Evolutionary conservation across 2,797 vertebrate genomes (phyloP).

Genomic region (Coranthus polyacanthus): DNA sequence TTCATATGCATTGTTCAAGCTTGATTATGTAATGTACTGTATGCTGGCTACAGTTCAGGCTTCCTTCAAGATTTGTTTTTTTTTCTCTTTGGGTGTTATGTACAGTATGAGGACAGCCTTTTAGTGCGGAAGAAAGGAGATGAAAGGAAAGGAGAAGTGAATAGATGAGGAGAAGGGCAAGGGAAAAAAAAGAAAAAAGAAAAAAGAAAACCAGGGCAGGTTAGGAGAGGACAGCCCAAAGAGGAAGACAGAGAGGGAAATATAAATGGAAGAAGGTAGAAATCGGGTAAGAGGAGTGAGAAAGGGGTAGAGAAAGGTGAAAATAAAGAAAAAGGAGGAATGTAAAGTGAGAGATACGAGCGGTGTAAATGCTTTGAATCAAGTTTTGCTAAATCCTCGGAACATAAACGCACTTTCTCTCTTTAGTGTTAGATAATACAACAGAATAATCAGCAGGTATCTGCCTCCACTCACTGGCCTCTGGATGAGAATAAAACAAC

Average conservation of each 20-base stretch:
- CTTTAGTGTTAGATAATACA: slow-evolving; percentile 74
- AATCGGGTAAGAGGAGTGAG: too few relatives aligned
- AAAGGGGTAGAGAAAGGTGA: not conserved
- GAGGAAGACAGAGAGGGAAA: not conserved
- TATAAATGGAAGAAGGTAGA: not conserved
- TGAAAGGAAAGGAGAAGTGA: slow-evolving; percentile 1
- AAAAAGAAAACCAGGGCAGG: not conserved
- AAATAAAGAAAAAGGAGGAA: not conserved
- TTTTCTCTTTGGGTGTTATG: slow-evolving; percentile 19
- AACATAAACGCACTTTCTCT: slow-evolving; percentile 57
- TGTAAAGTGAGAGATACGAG: not conserved
- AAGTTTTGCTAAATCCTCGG: slow-evolving; percentile 58
- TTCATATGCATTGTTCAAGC: slow-evolving; percentile 26
- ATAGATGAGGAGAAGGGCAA: not conserved
- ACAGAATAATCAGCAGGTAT: slow-evolving; percentile 77
- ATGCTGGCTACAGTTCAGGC: slow-evolving; percentile 2
- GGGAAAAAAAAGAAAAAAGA: not conserved
- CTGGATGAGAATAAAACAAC: slow-evolving; percentile 81
- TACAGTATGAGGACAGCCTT: slow-evolving; percentile 18
- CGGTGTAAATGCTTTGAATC: slow-evolving; percentile 43
- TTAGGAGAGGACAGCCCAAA: not conserved
- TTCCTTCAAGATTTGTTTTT: slow-evolving; percentile 20
- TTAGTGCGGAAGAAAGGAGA: slow-evolving; percentile 12
- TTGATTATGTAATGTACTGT: slow-evolving; percentile 32
- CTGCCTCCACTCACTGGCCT: slow-evolving; percentile 80